Evolutionary conservation across 2,888 invertebrate genomes (phyloP).

Genomic region (Philereme transversata): DNA sequence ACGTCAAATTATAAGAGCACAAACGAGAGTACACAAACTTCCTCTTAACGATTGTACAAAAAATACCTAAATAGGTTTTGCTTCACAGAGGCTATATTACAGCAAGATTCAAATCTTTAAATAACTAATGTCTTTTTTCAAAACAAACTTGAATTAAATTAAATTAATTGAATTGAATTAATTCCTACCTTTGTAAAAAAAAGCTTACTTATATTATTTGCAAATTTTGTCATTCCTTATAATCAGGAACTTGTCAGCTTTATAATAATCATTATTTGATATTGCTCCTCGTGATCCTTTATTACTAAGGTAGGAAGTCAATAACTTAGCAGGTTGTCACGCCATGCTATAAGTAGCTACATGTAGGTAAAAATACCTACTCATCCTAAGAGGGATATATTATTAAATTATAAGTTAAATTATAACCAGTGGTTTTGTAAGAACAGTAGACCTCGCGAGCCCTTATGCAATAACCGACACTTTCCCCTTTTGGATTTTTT

Average conservation of each 20-base stretch:
- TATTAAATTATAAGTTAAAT: not conserved
- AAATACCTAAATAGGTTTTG: not conserved
- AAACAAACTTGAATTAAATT: too few relatives aligned
- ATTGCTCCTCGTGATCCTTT: constrained; percentile 37
- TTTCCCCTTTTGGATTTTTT: too few relatives aligned
- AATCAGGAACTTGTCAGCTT: constrained; percentile 1
- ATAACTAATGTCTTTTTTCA: too few relatives aligned
- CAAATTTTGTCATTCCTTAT: too few relatives aligned
- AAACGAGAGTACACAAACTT: not conserved
- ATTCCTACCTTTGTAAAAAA: too few relatives aligned
- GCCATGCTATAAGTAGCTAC: constrained; percentile 19
- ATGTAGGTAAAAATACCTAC: constrained; percentile 17
- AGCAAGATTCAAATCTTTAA: too few relatives aligned
- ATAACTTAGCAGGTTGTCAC: constrained; percentile 32
- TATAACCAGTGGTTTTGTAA: too few relatives aligned
- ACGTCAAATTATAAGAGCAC: not conserved
- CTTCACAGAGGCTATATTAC: not conserved
- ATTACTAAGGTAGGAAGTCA: constrained; percentile 29
- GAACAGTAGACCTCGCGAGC: too few relatives aligned
- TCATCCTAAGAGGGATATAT: not conserved
- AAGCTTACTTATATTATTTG: too few relatives aligned
- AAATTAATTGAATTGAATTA: too few relatives aligned
- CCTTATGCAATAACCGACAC: too few relatives aligned
- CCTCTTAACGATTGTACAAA: not conserved
- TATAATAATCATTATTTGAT: constrained; percentile 33